Conservation (phyloP, 1,140 invertebrate genomes). For the Drosophila yakuba region DNA sequence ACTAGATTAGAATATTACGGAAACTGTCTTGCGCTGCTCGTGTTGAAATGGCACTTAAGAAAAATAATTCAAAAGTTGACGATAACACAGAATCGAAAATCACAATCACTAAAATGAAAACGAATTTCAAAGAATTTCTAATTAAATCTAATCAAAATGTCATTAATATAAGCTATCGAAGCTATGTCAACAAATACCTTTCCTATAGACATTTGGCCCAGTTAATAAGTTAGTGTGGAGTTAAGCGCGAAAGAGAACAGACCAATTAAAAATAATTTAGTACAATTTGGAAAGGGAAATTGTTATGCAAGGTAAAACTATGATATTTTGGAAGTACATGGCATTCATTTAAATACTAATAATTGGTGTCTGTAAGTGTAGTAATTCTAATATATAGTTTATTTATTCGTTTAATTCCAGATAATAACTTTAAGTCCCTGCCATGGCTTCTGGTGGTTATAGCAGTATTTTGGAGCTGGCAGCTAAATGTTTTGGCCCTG, state of each 20-base stretch:
- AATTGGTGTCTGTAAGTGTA: too few species aligned
- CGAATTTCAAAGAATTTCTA: slow-evolving; percentile 30
- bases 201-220: slow-evolving; percentile 4
- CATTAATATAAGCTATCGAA: slow-evolving; percentile 33
- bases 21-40: slow-evolving; percentile 12
- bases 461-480: slow-evolving; percentile 31
- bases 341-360: neutral
- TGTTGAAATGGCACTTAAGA: slow-evolving; percentile 26
- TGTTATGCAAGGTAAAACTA: slow-evolving; percentile 20
- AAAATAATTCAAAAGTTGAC: slow-evolving; percentile 18
- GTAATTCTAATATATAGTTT: neutral
- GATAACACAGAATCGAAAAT: slow-evolving; percentile 12
- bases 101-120: slow-evolving; percentile 8
- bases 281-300: neutral
- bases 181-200: slow-evolving; percentile 18
- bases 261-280: neutral
- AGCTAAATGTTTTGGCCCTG: slow-evolving; percentile 18
- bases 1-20: neutral
- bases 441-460: slow-evolving; percentile 25
- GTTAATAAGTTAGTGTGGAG: slow-evolving; percentile 11
- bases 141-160: slow-evolving; percentile 46
- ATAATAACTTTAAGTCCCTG: slow-evolving; percentile 1
- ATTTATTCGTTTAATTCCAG: neutral
- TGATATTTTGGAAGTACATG: neutral
- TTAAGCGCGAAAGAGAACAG: slow-evolving; percentile 1